A percentile compares a stretch with the other conserved stretches of the same genome.
phyloP scores from a whole-genome alignment of 1,140 invertebrate genomes.

The Magallana gigas region DNA sequence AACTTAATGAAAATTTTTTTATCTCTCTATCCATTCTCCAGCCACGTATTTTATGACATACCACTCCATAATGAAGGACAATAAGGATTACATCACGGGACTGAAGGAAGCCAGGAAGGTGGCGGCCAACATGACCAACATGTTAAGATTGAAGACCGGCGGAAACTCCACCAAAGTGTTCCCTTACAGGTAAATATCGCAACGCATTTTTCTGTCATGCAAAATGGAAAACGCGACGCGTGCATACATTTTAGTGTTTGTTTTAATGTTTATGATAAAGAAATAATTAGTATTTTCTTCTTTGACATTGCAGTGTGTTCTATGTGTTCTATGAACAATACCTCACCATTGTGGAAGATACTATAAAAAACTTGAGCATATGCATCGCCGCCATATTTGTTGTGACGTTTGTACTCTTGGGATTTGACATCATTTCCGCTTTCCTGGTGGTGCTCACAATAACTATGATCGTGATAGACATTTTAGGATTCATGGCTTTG shows the following conservation, averaged over 20 bases:
- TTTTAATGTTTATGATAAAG: too few relatives aligned
- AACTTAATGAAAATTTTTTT: too few relatives aligned
- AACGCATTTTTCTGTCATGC: too few relatives aligned
- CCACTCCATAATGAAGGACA: constrained; percentile 89
- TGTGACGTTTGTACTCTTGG: constrained; percentile 90
- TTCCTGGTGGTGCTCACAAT: constrained; percentile 88
- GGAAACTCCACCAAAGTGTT: constrained; percentile 82
- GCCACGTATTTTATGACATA: constrained; percentile 94
- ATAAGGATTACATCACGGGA: constrained; percentile 90
- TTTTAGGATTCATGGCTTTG: constrained; percentile 94
- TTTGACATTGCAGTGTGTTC: constrained; percentile 86
- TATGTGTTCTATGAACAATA: constrained; percentile 98
- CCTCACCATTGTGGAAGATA: constrained; percentile 90
- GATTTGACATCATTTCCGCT: constrained; percentile 90
- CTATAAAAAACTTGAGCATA: constrained; percentile 86
- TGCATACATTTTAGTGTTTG: too few relatives aligned
- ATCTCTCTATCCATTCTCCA: constrained; percentile 42
- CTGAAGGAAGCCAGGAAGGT: constrained; percentile 87
- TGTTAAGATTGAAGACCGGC: constrained; percentile 80
- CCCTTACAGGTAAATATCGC: constrained; percentile 87
- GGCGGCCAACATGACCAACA: constrained; percentile 87
- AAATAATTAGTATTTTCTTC: not conserved
- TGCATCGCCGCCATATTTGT: constrained; percentile 89
- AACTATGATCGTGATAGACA: constrained; percentile 89
- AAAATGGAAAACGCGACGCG: too few relatives aligned